Evolutionary conservation across 2,888 invertebrate species (phyloP).

Genomic region (Drymonia ruficornis): DNA sequence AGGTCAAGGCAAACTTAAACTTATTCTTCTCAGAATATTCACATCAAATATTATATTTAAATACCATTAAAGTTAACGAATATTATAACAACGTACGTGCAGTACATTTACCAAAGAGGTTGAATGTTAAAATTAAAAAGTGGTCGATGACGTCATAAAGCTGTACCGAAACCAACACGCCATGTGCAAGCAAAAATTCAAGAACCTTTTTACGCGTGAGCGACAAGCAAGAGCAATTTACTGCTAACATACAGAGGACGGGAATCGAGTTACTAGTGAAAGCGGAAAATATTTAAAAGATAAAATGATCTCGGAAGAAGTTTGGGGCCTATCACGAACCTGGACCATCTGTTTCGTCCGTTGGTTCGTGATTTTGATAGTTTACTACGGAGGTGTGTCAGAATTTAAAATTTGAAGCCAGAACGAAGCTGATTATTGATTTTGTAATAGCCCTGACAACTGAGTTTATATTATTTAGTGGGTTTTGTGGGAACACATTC

Average conservation of each 20-base stretch:
- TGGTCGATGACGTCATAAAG: slow-evolving; percentile 52
- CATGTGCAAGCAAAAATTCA: slow-evolving; percentile 44
- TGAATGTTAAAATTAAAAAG: slow-evolving; percentile 34
- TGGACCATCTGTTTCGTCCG: no score
- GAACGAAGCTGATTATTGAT: no score
- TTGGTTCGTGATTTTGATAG: no score
- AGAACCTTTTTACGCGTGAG: slow-evolving; percentile 58
- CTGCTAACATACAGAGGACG: slow-evolving; percentile 38
- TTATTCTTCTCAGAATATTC: slow-evolving; percentile 3
- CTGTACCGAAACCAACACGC: slow-evolving; percentile 42
- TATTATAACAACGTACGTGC: background rate
- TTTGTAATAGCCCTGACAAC: no score
- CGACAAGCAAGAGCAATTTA: slow-evolving; percentile 67
- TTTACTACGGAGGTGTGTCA: no score
- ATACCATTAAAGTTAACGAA: background rate
- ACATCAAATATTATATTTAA: slow-evolving; percentile 4
- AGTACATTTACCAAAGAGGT: slow-evolving; percentile 1
- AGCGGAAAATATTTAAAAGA: slow-evolving; percentile 2
- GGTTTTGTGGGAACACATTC: no score
- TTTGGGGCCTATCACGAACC: no score
- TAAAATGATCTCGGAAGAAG: no score
- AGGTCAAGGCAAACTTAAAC: background rate
- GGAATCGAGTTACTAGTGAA: slow-evolving; percentile 22
- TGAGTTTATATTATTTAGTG: no score
- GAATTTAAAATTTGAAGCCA: no score